Evolutionary conservation across 1,140 invertebrate genomes (phyloP), one percentile per base, ranked within the genome.

Genomic region (Drosophila dunni): DNA sequence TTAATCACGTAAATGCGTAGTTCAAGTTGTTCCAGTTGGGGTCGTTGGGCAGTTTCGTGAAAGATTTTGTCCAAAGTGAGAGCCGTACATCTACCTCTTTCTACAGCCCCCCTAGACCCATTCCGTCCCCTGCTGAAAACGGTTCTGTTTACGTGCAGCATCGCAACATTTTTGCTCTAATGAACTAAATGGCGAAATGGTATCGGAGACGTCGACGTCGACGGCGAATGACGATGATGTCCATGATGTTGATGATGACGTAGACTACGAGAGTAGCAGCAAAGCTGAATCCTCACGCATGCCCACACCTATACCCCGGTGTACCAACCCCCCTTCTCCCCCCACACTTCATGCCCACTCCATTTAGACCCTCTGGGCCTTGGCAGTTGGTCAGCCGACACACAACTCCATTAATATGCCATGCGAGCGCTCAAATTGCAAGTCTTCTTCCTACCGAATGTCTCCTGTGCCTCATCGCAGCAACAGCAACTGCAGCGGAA

Each of bases 1-100:
- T 83, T 86, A 86, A 86, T 86, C 83, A 86, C 83, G 83, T 86
- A 86, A 88, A 89, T 86, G 83, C 84, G 84, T 86, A 83, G 68
- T 56, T 63, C 64, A 64, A 82, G 79, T 72, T 68, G 78, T 78
- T 51, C 58, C 29, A 13, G 57, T 54, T 38, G 51, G 15, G 13
- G 48, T n/a, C 10, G 20, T 10, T 51, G 24, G 45, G 61, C 34
- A 29, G 24, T 29, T 29, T 66, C 42, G 56, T 33, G 17, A 34
- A 57, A 61, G 46, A 69, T 38, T 56, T 50, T 8, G 48, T 29
- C 34, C 48, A 62, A 62, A 75, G 65, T 75, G 58, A 71, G 62
- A 66, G 62, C 65, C 58, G 33, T 13, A 46, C 13, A 56, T 46
- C 33, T 33, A 48, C 45, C 66, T 36, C 10, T 29, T 4, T 33